A percentile compares a stretch with the other conserved stretches of the same genome.
phyloP scores from a whole-genome alignment of 2,797 vertebrate species.

The Typhlichthys subterraneus region DNA sequence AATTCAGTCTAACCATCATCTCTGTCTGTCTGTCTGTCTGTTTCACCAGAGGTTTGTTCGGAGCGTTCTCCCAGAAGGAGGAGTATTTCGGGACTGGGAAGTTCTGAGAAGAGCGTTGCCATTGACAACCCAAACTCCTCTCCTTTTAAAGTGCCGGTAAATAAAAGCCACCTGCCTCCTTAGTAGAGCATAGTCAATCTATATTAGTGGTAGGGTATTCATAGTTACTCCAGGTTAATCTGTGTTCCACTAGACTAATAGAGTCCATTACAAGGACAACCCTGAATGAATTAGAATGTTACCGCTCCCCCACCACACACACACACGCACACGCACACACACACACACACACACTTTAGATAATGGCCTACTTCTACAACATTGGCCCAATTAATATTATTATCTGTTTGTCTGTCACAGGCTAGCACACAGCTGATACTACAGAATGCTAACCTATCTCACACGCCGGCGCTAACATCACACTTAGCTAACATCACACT shows the following conservation, averaged over 20 bases:
- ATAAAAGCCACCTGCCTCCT: conserved; percentile 30
- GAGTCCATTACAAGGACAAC: neutral
- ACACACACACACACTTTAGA: neutral
- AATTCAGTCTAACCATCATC: neutral
- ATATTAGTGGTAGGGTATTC: too few relatives aligned
- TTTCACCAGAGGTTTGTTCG: conserved; percentile 83
- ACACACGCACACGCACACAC: neutral
- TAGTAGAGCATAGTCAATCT: neutral
- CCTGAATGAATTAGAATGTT: neutral
- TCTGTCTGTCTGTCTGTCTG: conserved; percentile 12
- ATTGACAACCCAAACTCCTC: conserved; percentile 88
- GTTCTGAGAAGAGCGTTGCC: conserved; percentile 86
- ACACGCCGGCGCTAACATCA: too few relatives aligned
- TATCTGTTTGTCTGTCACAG: neutral
- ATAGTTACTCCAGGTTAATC: too few relatives aligned
- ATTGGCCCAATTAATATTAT: neutral
- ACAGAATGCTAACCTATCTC: too few relatives aligned
- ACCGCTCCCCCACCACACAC: neutral
- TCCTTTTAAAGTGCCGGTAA: conserved; percentile 95
- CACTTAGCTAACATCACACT: too few relatives aligned
- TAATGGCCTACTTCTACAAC: neutral
- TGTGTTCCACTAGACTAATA: too few relatives aligned
- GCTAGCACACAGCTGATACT: too few relatives aligned
- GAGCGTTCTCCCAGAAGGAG: conserved; percentile 92
- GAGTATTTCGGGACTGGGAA: conserved; percentile 92